Conservation (phyloP, 2,888 invertebrate genomes). For the Seira musarum region DNA sequence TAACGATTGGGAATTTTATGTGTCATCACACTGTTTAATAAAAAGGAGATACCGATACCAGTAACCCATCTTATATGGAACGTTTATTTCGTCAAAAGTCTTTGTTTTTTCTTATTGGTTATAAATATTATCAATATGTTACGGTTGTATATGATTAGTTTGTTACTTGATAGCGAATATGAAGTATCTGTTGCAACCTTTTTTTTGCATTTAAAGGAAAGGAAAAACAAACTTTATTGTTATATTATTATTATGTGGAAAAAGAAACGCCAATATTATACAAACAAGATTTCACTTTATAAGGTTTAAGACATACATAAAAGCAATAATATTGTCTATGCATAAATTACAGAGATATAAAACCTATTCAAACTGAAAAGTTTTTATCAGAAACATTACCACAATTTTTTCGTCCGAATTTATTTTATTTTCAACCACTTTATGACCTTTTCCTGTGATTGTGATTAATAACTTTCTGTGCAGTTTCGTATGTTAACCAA, state of each 20-base stretch:
- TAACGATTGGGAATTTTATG: background rate
- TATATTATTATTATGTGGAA: conserved; percentile 32
- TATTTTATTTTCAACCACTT: too few species aligned
- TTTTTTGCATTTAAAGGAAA: conserved; percentile 55
- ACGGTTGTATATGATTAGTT: conserved; percentile 28
- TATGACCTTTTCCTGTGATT: background rate
- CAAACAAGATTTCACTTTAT: conserved; percentile 56
- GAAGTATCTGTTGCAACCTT: conserved; percentile 27
- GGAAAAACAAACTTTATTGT: conserved; percentile 53
- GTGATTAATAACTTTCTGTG: too few species aligned
- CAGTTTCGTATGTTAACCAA: too few species aligned
- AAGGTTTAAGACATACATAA: conserved; percentile 57
- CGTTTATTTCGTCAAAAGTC: conserved; percentile 27
- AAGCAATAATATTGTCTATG: conserved; percentile 61
- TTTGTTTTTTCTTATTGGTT: conserved; percentile 33
- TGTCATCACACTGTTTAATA: background rate
- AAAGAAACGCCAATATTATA: conserved; percentile 48
- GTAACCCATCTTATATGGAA: background rate
- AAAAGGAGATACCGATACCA: too few species aligned
- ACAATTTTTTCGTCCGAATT: too few species aligned
- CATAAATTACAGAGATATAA: conserved; percentile 48
- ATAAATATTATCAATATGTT: conserved; percentile 43
- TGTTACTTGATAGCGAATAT: conserved; percentile 16
- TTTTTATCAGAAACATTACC: conserved; percentile 11
- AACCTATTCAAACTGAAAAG: conserved; percentile 2